Evolutionary conservation across 2,888 invertebrate genomes (phyloP).

Genomic region (Itoplectis maculator): DNA sequence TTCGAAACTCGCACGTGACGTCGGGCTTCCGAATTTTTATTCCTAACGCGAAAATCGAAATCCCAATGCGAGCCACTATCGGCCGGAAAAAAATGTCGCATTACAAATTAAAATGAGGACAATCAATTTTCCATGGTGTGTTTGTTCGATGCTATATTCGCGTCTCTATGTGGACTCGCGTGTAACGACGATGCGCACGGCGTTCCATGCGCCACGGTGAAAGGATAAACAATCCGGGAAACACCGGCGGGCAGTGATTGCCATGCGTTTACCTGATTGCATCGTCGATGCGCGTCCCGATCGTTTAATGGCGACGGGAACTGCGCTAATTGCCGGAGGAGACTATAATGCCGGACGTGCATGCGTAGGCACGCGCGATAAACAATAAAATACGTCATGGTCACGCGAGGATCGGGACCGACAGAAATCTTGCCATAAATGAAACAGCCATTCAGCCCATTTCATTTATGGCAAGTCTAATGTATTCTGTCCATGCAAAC

Average conservation of each 20-base stretch:
- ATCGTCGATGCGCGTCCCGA: conserved; percentile 63
- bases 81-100: not conserved
- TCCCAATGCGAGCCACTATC: not conserved
- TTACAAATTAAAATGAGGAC: not conserved
- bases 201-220: conserved; percentile 8
- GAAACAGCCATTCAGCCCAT: not conserved
- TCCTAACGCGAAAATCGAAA: not conserved
- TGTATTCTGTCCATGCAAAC: no score
- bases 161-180: not conserved
- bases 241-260: conserved; percentile 55
- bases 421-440: not conserved
- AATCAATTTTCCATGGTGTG: not conserved
- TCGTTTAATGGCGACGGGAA: conserved; percentile 58
- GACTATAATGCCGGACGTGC: conserved; percentile 45
- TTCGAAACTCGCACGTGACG: conserved; percentile 30
- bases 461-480: no score
- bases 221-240: conserved; percentile 54
- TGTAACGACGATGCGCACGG: not conserved
- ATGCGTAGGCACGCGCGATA: conserved; percentile 14
- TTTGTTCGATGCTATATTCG: not conserved
- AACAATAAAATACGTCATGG: conserved; percentile 44
- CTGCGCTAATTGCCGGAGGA: conserved; percentile 57
- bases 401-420: conserved; percentile 28
- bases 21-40: not conserved
- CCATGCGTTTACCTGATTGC: conserved; percentile 63